These are phyloP conservation scores for Ia io DNA, from an alignment of 2,113 vertebrate genomes.

Conservation along the genomic window DNA sequence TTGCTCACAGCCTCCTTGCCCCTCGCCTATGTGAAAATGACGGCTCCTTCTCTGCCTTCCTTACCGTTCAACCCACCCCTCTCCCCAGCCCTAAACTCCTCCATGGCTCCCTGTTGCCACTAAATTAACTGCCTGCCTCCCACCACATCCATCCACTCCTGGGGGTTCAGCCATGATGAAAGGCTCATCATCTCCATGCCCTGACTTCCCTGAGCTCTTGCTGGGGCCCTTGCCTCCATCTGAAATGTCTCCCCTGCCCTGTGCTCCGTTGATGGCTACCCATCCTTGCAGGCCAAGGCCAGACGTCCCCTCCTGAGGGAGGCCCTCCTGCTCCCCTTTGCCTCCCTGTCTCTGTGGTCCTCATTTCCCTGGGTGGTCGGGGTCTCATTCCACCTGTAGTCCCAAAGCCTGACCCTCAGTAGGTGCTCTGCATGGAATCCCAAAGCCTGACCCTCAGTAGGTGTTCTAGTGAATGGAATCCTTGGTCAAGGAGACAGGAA, in stretches of 20 bases:
- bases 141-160: rapidly evolving
- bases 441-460: not conserved
- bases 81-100: not conserved
- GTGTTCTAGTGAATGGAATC: not conserved
- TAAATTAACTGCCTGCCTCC: not conserved
- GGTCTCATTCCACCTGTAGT: not conserved
- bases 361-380: not conserved
- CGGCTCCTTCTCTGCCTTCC: not conserved
- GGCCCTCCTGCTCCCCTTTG: not conserved
- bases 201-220: not conserved
- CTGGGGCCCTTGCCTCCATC: not conserved
- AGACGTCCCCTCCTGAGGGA: not conserved
- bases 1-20: not conserved
- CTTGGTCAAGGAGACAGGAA: not conserved
- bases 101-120: not conserved
- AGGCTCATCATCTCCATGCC: rapidly evolving
- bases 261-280: rapidly evolving
- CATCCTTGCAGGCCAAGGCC: not conserved
- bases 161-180: not conserved
- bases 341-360: not conserved
- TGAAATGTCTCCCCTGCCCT: not conserved
- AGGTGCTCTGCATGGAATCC: not conserved
- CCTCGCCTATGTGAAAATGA: not conserved
- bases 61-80: not conserved
- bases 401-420: not conserved